These are phyloP conservation scores for Penaeus monodon DNA, from an alignment of 2,888 invertebrate species.

Conservation along the genomic window DNA sequence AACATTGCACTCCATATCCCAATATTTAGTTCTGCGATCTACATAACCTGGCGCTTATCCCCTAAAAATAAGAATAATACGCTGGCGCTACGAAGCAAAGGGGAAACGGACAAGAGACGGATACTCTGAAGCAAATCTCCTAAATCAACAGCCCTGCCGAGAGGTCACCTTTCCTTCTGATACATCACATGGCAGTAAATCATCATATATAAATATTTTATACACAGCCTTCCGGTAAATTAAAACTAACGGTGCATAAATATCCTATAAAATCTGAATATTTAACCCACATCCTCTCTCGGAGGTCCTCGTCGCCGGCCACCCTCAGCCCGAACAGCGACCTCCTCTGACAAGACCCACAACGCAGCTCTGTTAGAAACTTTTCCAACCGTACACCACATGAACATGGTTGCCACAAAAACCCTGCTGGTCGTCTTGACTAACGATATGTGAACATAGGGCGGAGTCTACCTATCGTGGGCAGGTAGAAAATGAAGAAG, in stretches of 20 bases:
- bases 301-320: neutral
- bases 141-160: too few species aligned
- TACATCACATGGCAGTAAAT: conserved; percentile 21
- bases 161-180: neutral
- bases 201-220: conserved; percentile 25
- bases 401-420: conserved; percentile 53
- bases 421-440: conserved; percentile 51
- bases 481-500: conserved; percentile 61
- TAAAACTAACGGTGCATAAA: conserved; percentile 53
- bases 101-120: too few species aligned
- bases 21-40: too few species aligned
- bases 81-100: too few species aligned
- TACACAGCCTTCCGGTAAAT: conserved; percentile 33
- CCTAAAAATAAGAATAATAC: too few species aligned
- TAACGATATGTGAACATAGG: conserved; percentile 61
- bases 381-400: conserved; percentile 13
- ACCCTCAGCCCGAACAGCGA: neutral
- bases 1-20: too few species aligned
- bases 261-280: conserved; percentile 47
- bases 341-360: conserved; percentile 7
- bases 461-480: conserved; percentile 61
- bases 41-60: too few species aligned
- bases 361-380: neutral
- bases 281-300: conserved; percentile 1
- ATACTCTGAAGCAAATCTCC: too few species aligned